Percentiles rank a stretch among this genome's conserved stretches.
phyloP scores from a whole-genome alignment of 2,113 vertebrate genomes.

The Nasalis larvatus region DNA sequence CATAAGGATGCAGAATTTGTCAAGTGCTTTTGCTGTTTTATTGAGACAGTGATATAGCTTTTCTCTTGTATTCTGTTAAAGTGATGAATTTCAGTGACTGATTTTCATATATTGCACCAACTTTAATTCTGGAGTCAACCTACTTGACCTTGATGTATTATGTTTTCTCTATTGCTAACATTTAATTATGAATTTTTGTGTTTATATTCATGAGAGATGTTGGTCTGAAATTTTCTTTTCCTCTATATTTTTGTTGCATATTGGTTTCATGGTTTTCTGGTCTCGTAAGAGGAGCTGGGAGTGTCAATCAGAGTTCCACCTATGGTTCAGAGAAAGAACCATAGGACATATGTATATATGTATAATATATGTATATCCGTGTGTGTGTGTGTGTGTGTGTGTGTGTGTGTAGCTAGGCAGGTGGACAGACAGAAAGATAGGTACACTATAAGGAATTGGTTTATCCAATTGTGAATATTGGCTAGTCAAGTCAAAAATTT shows the following conservation, averaged over 20 bases:
- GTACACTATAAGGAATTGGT: not conserved
- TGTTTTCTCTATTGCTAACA: not conserved
- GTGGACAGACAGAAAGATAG: not conserved
- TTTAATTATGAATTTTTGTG: conserved; percentile 31
- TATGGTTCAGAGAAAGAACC: not conserved
- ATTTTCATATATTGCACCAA: not conserved
- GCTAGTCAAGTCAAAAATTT: not conserved
- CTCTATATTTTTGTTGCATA: not conserved
- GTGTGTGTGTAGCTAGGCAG: no score
- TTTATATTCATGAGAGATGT: not conserved
- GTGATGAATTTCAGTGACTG: conserved; percentile 1
- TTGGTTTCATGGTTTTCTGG: not conserved
- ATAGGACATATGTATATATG: not conserved
- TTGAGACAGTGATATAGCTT: not conserved
- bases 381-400: not conserved
- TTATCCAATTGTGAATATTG: not conserved
- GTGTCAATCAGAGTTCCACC: not conserved
- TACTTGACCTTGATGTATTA: not conserved
- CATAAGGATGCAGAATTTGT: not conserved
- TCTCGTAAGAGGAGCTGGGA: not conserved
- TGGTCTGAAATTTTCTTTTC: conserved; percentile 15
- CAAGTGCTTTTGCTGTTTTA: not conserved
- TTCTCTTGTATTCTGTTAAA: conserved; percentile 36
- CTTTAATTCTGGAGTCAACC: not conserved
- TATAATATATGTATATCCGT: not conserved